Base-by-base conservation (phyloP, 2,113 vertebrate genomes). In the Strix uralensis region DNA sequence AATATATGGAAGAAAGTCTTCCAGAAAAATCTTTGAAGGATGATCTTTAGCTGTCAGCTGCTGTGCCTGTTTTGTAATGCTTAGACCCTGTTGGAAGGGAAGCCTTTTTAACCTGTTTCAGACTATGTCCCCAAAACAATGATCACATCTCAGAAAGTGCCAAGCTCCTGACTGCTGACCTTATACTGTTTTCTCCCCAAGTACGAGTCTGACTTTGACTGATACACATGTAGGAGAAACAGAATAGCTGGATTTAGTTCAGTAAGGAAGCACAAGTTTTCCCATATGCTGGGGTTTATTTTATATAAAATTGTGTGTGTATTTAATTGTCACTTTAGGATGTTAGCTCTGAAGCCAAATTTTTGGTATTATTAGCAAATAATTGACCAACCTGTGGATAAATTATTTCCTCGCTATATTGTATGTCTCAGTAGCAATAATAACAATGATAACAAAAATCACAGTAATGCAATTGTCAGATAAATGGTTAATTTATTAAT, bases 401-500 rank as follows among this genome's bases (percentile, higher is more conserved):
- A 84, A 80, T 0, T 0, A 19, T 61, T 84, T 86, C 34, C 13
- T 78, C 3, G 0, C 19, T 81, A 32, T 12, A 44, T 63, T 1
- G 0, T 32, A 18, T 30, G 5, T 69, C 26, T 40, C 47, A 65
- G 15, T 25, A 69, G 16, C 5, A 62, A 67, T 47, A 72, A 38
- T 59, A 83, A 57, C 40, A 55, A 61, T 10, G 5, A 57, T 54
- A 67, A 16, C 2, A 72, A 83, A 89, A 86, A 42, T 57, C 20
- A 71, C 15, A 57, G 19, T 17, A 77, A 71, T 34, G 57, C 5
- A 66, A 25, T 69, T 84, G 42, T 83, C 13, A 51, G 59, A 67
- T 58, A 93, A 91, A 93, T 70, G 10, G 26, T 52, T 72, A 47
- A 59, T 57, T 61, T 95, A 22, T 92, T 16, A 87, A 70, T 61